Conservation (phyloP, 2,797 vertebrate genomes). For the Micromesistius poutassou region DNA sequence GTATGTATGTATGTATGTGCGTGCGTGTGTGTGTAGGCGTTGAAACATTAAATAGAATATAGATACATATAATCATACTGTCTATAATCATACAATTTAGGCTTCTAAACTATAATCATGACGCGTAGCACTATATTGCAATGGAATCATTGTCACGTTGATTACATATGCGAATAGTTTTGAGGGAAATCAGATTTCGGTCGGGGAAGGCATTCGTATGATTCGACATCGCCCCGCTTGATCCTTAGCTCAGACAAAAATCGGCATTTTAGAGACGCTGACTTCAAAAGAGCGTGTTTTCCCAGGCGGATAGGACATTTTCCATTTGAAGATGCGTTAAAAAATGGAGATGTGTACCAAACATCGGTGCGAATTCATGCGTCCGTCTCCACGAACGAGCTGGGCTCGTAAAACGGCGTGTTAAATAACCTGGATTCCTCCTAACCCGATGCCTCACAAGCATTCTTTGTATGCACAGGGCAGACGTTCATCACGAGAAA, state of each 20-base stretch:
- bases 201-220: constrained; percentile 30
- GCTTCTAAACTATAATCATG: neutral
- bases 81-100: neutral
- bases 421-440: neutral
- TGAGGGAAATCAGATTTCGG: constrained; percentile 49
- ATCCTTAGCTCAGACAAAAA: constrained; percentile 50
- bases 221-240: constrained; percentile 50
- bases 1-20: constrained; percentile 52
- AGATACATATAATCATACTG: constrained; percentile 14
- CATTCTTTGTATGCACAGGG: constrained; percentile 19
- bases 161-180: constrained; percentile 32
- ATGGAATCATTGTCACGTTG: neutral
- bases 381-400: too few relatives aligned
- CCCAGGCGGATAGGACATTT: neutral
- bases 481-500: constrained; percentile 38
- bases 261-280: constrained; percentile 50
- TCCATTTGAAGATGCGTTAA: neutral
- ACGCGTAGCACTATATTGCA: neutral
- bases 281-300: constrained; percentile 3
- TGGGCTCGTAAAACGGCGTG: neutral
- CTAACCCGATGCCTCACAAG: neutral
- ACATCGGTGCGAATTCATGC: too few relatives aligned
- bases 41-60: constrained; percentile 77
- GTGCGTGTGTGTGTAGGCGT: constrained; percentile 78
- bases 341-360: too few relatives aligned